Evolutionary conservation across 2,888 invertebrate genomes (phyloP).

Genomic region (Cataglyphis livida): DNA sequence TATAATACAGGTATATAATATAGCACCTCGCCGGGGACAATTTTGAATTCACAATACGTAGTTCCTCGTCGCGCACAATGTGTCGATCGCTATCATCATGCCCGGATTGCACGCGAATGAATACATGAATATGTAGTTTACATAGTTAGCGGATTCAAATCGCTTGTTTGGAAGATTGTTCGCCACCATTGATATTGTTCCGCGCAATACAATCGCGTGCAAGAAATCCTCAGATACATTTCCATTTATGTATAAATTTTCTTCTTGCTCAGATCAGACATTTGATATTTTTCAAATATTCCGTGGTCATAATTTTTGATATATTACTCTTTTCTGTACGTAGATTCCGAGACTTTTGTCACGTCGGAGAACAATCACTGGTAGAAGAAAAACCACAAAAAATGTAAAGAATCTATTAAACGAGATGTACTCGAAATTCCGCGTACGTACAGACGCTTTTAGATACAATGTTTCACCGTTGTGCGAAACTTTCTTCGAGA

Average conservation of each 20-base stretch:
- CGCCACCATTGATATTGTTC: neutral
- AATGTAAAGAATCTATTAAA: neutral
- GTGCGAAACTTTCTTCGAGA: neutral
- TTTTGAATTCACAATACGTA: constrained; percentile 56
- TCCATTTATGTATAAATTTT: neutral
- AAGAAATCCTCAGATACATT: neutral
- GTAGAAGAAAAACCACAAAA: neutral
- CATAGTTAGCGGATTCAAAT: constrained; percentile 18
- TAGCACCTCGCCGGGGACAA: constrained; percentile 45
- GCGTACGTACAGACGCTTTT: neutral
- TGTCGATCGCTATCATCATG: constrained; percentile 43
- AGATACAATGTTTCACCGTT: neutral
- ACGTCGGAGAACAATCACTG: neutral
- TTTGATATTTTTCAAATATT: neutral
- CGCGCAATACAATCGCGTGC: neutral
- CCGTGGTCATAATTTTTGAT: neutral
- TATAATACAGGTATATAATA: constrained; percentile 52
- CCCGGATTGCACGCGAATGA: constrained; percentile 48
- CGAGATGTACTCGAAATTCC: neutral
- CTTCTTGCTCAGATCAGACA: neutral
- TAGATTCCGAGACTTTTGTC: neutral
- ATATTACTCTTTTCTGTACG: neutral
- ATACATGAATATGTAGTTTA: constrained; percentile 46
- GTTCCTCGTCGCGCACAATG: constrained; percentile 51
- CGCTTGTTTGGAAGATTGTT: constrained; percentile 32